These are phyloP conservation scores for Leptopilina boulardi DNA, from an alignment of 1,140 invertebrate genomes.

Conservation along the genomic window DNA sequence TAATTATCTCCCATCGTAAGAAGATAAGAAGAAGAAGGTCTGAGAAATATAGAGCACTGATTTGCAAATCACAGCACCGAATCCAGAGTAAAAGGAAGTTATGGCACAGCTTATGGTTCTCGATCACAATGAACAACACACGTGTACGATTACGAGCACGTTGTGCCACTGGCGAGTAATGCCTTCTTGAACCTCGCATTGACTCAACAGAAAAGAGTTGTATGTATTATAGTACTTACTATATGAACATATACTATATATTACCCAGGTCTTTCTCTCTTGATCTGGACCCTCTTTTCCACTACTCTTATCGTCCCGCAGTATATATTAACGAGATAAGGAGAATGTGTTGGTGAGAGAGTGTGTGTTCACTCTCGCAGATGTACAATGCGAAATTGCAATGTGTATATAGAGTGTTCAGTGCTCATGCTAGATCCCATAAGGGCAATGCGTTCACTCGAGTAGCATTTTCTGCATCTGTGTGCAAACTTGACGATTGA, in stretches of 20 bases:
- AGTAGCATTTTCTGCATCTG: conserved; percentile 9
- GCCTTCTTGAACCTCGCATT: conserved; percentile 28
- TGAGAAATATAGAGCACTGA: background rate
- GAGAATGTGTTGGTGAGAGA: background rate
- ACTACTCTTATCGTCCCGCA: background rate
- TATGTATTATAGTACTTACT: conserved; percentile 9
- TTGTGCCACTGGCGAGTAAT: conserved; percentile 28
- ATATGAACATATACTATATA: conserved; percentile 7
- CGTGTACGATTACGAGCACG: conserved; percentile 34
- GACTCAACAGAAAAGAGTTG: conserved; percentile 16
- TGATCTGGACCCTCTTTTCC: background rate
- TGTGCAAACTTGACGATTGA: conserved; percentile 54
- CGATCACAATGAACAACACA: conserved; percentile 2
- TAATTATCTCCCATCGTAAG: background rate
- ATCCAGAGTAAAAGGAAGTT: background rate
- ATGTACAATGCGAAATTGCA: conserved; percentile 41
- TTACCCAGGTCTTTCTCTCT: conserved; percentile 26
- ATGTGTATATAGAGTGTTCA: no score
- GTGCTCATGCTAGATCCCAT: conserved; percentile 42
- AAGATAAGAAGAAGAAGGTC: background rate
- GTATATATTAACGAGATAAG: conserved; percentile 34
- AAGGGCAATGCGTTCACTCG: conserved; percentile 52
- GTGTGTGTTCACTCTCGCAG: background rate
- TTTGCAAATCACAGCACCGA: conserved; percentile 2
- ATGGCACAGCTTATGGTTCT: conserved; percentile 19